phyloP scores from a whole-genome alignment of 2,113 vertebrate species.

The Ammospiza nelsoni region DNA sequence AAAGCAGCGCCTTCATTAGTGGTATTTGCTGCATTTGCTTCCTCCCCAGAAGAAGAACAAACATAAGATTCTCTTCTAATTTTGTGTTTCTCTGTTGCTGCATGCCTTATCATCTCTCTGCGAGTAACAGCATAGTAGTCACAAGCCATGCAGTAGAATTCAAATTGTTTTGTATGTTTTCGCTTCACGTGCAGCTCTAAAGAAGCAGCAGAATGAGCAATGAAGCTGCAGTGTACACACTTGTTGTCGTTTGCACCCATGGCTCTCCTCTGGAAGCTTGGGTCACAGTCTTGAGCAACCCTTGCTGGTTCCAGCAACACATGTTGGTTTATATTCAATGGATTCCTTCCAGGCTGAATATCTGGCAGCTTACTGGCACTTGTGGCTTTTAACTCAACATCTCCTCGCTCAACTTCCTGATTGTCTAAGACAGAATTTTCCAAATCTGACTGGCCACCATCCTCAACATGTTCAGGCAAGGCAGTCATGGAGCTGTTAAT shows the following conservation, averaged over 20 bases:
- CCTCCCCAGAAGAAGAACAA: slow-evolving; percentile 39
- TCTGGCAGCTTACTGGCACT: slow-evolving; percentile 17
- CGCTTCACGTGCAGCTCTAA: slow-evolving; percentile 90
- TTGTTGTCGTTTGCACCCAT: slow-evolving; percentile 65
- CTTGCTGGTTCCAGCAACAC: slow-evolving; percentile 11
- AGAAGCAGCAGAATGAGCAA: slow-evolving; percentile 85
- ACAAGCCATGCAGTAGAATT: slow-evolving; percentile 94
- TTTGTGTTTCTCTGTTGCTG: slow-evolving; percentile 91
- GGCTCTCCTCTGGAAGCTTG: slow-evolving; percentile 55
- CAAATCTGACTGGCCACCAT: slow-evolving; percentile 3
- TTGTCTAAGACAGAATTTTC: slow-evolving; percentile 21
- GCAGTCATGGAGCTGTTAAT: background rate
- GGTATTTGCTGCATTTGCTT: background rate
- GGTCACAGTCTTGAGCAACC: slow-evolving; percentile 42
- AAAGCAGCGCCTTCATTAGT: background rate
- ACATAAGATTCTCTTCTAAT: slow-evolving; percentile 84
- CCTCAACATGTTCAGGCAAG: slow-evolving; percentile 21
- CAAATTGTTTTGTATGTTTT: slow-evolving; percentile 92
- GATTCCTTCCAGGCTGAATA: background rate
- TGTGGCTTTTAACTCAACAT: slow-evolving; percentile 20
- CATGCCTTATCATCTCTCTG: slow-evolving; percentile 92
- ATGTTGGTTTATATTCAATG: slow-evolving; percentile 6
- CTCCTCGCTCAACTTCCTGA: slow-evolving; percentile 28
- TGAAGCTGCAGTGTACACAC: slow-evolving; percentile 86
- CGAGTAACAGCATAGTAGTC: slow-evolving; percentile 92